Conservation (phyloP, 2,113 vertebrate genomes). For the Neolamprologus brichardi region DNA sequence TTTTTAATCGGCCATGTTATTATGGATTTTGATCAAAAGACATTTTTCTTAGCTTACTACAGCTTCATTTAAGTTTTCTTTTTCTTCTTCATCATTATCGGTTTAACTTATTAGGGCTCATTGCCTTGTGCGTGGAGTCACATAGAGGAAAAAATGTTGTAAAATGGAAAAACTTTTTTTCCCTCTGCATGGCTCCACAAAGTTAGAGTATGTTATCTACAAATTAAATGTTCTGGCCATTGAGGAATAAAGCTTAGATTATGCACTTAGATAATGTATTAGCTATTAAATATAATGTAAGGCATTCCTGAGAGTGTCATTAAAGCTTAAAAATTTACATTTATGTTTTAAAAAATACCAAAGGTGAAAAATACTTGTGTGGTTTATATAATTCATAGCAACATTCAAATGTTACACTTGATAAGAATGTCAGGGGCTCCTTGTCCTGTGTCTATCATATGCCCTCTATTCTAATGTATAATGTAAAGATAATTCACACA, state of each 20-base stretch:
- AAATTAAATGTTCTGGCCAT: conserved; percentile 21
- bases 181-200: neutral
- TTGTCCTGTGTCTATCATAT: neutral
- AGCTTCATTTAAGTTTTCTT: conserved; percentile 42
- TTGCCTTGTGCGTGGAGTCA: conserved; percentile 4
- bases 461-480: neutral
- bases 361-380: neutral
- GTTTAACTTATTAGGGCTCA: conserved; percentile 47
- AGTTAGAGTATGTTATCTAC: conserved; percentile 28
- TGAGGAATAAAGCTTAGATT: conserved; percentile 1
- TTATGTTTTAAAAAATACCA: neutral
- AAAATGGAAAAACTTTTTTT: neutral
- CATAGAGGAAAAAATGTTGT: conserved; percentile 17
- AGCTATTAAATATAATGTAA: neutral
- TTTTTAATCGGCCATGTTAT: conserved; percentile 45
- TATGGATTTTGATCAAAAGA: conserved; percentile 42
- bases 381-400: neutral
- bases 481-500: neutral
- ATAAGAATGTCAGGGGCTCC: neutral
- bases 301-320: neutral
- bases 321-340: neutral
- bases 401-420: neutral
- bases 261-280: neutral
- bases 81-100: conserved; percentile 41
- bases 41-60: neutral